Conservation (phyloP, 1,140 invertebrate species). For the Magallana ariakensis region DNA sequence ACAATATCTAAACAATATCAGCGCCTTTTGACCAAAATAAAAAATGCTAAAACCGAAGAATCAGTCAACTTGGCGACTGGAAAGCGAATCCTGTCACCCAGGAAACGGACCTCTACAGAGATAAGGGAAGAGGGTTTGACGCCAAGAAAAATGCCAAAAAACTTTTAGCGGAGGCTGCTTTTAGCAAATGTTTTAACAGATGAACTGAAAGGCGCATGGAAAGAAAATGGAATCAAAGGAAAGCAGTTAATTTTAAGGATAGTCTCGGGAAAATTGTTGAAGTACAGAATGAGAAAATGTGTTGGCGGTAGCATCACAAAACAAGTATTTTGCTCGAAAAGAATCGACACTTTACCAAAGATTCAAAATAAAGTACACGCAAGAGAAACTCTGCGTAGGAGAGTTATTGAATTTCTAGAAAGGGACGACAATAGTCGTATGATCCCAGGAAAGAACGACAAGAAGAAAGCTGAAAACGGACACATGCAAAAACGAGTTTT, state of each 20-base stretch:
- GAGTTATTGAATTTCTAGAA: conserved; percentile 47
- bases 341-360: conserved; percentile 24
- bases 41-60: not conserved
- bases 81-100: not conserved
- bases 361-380: not conserved
- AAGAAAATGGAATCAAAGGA: conserved; percentile 18
- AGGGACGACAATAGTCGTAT: conserved; percentile 50
- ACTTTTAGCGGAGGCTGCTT: conserved; percentile 3
- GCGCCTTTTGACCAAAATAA: not conserved
- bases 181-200: conserved; percentile 35
- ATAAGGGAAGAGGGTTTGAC: not conserved
- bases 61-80: not conserved
- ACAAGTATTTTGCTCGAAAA: not conserved
- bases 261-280: not conserved
- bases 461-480: conserved; percentile 3
- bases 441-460: conserved; percentile 53
- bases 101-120: not conserved
- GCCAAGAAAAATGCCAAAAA: conserved; percentile 19
- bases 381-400: not conserved
- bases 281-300: not conserved
- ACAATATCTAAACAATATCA: not conserved
- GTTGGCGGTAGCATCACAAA: not conserved
- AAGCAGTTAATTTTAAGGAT: not conserved
- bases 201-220: conserved; percentile 18
- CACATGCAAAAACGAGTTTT: conserved; percentile 34